A percentile compares a stretch with the other conserved stretches of the same genome.
Evolutionary conservation across 2,888 invertebrate species (phyloP).

Genomic region (Apotomis turbidana): DNA sequence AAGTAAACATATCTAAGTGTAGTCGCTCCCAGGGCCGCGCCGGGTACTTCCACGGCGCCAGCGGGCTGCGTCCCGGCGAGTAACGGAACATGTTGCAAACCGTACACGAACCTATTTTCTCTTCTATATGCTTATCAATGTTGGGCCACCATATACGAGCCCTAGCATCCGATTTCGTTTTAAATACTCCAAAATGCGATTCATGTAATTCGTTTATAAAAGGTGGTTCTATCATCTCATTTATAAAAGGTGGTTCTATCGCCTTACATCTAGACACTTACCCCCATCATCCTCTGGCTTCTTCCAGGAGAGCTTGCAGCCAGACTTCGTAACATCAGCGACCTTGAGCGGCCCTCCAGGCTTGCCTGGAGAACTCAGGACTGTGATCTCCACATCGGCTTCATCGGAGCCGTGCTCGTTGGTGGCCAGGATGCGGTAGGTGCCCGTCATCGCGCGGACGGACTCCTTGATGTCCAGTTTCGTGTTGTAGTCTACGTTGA

Average conservation of each 20-base stretch:
- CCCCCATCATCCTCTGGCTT: conserved; percentile 98
- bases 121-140: too few relatives aligned
- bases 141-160: too few relatives aligned
- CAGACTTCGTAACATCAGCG: conserved; percentile 93
- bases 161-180: too few relatives aligned
- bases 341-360: conserved; percentile 96
- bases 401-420: conserved; percentile 97
- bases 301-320: conserved; percentile 96
- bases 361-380: conserved; percentile 91
- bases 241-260: too few relatives aligned
- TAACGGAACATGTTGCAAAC: too few relatives aligned
- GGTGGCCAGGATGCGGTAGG: conserved; percentile 94
- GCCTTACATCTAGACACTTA: conserved; percentile 46
- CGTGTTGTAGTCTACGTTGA: conserved; percentile 95
- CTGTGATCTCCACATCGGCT: conserved; percentile 96
- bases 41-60: too few relatives aligned
- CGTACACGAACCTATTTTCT: too few relatives aligned
- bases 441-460: conserved; percentile 92
- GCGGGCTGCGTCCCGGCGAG: too few relatives aligned
- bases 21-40: too few relatives aligned
- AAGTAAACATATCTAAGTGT: too few relatives aligned
- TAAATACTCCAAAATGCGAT: too few relatives aligned
- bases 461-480: conserved; percentile 92
- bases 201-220: too few relatives aligned
- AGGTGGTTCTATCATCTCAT: background rate